Percentiles rank a stretch among this genome's conserved stretches.
These are phyloP conservation scores for Macrosteles quadrilineatus DNA, from an alignment of 1,140 invertebrate genomes.

Conservation along the genomic window DNA sequence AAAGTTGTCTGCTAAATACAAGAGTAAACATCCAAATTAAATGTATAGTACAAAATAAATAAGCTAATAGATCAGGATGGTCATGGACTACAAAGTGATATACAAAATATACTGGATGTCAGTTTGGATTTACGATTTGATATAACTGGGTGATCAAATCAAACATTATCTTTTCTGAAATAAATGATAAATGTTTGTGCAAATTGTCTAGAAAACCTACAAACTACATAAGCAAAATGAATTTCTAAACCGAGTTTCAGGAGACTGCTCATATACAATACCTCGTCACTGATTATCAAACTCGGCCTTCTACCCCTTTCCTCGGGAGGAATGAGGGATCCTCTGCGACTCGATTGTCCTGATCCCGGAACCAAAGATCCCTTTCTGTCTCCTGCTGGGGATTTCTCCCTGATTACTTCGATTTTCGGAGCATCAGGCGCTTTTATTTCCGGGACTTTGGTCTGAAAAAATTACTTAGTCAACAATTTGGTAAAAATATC, in stretches of 20 bases:
- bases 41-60: no score
- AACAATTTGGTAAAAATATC: no score
- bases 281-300: constrained; percentile 91
- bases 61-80: no score
- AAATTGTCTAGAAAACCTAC: neutral
- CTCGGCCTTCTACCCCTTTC: constrained; percentile 82
- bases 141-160: no score
- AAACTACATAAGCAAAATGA: constrained; percentile 6
- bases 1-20: no score
- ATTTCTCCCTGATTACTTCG: constrained; percentile 77
- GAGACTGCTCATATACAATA: constrained; percentile 52
- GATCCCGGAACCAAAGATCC: constrained; percentile 74
- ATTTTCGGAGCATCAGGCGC: constrained; percentile 80
- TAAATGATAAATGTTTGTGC: no score
- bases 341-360: constrained; percentile 69
- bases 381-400: constrained; percentile 66
- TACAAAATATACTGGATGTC: no score
- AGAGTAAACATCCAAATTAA: no score
- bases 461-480: no score
- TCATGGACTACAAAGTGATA: no score
- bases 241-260: neutral
- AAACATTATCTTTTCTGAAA: no score
- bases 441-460: constrained; percentile 72
- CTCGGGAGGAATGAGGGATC: constrained; percentile 77
- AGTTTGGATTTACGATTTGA: no score